Conservation (phyloP, 2,113 vertebrate species). For the western clawed frog (Xenopus tropicalis) region UCB_Xtro_10.0 CM004449.2:106669001-106669500, state of each 20-base stretch:
- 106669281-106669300: constrained; percentile 83
- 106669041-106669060: no score
- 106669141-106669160: no score
- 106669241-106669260: constrained; percentile 85
- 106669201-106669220: background rate
- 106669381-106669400: constrained; percentile 87
- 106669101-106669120: no score
- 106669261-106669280: constrained; percentile 82
- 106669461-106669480: constrained; percentile 89
- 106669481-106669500: constrained; percentile 90
- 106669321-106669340: constrained; percentile 90
- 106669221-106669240: background rate
- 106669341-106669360: constrained; percentile 92
- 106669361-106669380: constrained; percentile 92
- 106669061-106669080: no score
- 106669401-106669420: background rate
- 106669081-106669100: no score
- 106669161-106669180: no score
- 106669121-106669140: no score
- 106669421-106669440: constrained; percentile 66
- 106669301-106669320: constrained; percentile 91
- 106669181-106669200: no score
- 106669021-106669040: no score
- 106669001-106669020: no score
- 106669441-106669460: constrained; percentile 90